Conservation (phyloP, 2,888 invertebrate genomes). For the Polyommatus iphigenia region DNA sequence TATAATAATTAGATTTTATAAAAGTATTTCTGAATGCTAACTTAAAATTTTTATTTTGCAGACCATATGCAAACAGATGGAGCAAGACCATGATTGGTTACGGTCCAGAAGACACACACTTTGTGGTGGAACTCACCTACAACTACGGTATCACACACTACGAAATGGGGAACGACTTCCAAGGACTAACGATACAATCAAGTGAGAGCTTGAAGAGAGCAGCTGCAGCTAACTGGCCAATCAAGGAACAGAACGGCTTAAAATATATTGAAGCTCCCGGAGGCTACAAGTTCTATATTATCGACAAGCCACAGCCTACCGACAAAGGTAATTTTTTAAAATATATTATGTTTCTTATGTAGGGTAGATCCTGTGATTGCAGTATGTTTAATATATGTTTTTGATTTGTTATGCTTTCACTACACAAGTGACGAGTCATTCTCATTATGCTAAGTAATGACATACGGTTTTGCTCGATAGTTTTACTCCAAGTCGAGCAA, state of each 20-base stretch:
- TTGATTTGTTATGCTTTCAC: too few species aligned
- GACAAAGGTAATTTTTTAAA: constrained; percentile 77
- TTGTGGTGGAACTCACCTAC: constrained; percentile 97
- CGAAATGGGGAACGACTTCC: constrained; percentile 94
- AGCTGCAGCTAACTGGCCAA: constrained; percentile 85
- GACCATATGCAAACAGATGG: constrained; percentile 99
- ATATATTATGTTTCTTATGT: not conserved
- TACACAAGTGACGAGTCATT: too few species aligned
- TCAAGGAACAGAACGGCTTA: constrained; percentile 81
- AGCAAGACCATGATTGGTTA: constrained; percentile 99
- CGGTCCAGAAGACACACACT: constrained; percentile 96
- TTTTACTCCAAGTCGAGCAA: too few species aligned
- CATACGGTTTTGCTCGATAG: too few species aligned
- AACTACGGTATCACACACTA: constrained; percentile 96
- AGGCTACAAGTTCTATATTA: constrained; percentile 92
- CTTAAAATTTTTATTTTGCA: constrained; percentile 58
- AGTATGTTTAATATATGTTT: too few species aligned
- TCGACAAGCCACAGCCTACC: constrained; percentile 85
- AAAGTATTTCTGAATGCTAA: not conserved
- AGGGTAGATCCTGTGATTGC: too few species aligned
- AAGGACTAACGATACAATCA: constrained; percentile 91
- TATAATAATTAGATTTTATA: too few species aligned
- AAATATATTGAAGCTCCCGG: constrained; percentile 91
- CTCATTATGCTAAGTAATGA: too few species aligned
- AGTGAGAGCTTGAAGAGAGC: constrained; percentile 88